A percentile compares a stretch with the other conserved stretches of the same genome.
phyloP scores from a whole-genome alignment of 2,113 vertebrate species.

The Melospiza georgiana region DNA sequence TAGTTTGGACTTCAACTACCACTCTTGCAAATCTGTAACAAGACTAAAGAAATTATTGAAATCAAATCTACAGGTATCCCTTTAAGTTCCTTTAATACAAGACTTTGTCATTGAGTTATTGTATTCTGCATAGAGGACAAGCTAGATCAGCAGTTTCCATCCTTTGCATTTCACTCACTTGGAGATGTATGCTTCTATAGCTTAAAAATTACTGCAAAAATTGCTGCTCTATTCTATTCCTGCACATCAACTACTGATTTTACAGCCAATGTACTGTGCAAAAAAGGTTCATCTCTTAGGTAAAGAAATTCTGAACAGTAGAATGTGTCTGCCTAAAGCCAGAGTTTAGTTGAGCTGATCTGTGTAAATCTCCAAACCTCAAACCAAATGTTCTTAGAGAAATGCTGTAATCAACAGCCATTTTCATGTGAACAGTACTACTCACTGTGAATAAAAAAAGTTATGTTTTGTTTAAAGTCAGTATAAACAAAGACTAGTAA shows the following conservation, averaged over 20 bases:
- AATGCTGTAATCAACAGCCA: background rate
- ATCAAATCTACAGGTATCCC: background rate
- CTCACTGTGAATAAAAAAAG: background rate
- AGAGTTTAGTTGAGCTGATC: background rate
- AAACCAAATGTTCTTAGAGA: background rate
- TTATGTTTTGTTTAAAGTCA: background rate
- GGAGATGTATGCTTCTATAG: background rate
- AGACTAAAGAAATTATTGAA: background rate
- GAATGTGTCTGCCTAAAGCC: background rate
- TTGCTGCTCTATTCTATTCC: background rate
- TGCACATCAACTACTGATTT: background rate
- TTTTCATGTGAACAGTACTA: background rate
- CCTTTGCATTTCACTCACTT: background rate
- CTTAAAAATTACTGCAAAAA: constrained; percentile 30
- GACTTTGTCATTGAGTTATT: background rate
- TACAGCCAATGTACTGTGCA: background rate
- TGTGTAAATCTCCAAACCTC: background rate
- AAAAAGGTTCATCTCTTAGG: background rate
- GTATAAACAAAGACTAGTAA: background rate
- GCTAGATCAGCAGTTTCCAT: background rate
- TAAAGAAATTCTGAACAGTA: background rate
- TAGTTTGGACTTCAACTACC: background rate
- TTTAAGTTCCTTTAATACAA: background rate
- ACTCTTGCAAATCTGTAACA: background rate
- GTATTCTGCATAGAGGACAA: background rate